Evolutionary conservation across 2,113 vertebrate genomes (phyloP), one percentile per base, ranked within the genome.

Genomic region (Dunckerocampus dactyliophorus): DNA sequence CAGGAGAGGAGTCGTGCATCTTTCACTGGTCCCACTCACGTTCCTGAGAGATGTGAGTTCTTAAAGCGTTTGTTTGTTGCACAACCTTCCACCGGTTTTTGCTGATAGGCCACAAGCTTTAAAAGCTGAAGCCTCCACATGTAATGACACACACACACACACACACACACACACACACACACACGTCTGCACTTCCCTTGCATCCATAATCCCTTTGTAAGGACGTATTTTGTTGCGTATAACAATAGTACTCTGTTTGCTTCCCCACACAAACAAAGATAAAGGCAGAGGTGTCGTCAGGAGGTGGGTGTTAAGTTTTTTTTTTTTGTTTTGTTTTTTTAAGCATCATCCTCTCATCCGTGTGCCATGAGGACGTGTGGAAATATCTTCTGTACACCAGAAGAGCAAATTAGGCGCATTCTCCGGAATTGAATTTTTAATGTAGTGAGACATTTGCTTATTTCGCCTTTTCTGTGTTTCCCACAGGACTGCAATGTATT

Each of bases 171-270:
- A 0, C 65, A 45, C 59, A 21, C 22, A 53, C 28, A 50, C 24
- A 19, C 16, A 5, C 55, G 16, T 24, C 4, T 43, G 52, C 37
- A 54, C 69, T 16, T 52, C 14, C 22, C 31, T 8, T 51, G 59
- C 65, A 66, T 55, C 47, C 49, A 49, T 16, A 0, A 8, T 59
- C 61, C 59, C 56, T 65, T 62, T 73, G 59, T 62, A 48, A 16
- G 51, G 49, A 51, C 8, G 20, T 19, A 57, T 74, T 71, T 56
- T 71, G 59, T 72, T 24, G 49, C 77, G 59, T 64, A 59, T 69
- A 81, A 71, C 62, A 72, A 63, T 54, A 48, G 62, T 5, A 39
- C 58, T 75, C 46, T 63, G 56, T 74, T 49, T 75, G 57, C 51
- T 46, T 55, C 28, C 19, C 56, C 62, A 59, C 64, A 52, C 24